Evolutionary conservation across 2,113 vertebrate species (phyloP).

Genomic region (Ifrita kowaldi): DNA sequence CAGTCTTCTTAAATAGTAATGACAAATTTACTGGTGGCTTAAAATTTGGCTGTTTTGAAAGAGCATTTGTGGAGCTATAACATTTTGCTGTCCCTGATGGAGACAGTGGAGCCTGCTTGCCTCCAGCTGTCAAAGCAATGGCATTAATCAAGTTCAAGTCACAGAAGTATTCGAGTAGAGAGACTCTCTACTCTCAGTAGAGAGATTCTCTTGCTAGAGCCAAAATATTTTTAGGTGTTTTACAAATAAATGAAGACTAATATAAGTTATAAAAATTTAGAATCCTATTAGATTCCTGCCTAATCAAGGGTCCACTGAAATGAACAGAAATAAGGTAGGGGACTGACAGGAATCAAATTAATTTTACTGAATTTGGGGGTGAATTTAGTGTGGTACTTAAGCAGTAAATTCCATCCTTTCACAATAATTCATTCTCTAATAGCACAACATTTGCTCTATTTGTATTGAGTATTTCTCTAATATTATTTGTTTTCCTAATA

Average conservation of each 20-base stretch:
- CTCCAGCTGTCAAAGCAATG: neutral
- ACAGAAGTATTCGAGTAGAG: rapidly evolving
- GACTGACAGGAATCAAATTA: neutral
- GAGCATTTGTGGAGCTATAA: neutral
- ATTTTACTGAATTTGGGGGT: neutral
- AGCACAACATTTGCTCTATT: neutral
- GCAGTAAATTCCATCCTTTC: neutral
- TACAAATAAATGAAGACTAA: neutral
- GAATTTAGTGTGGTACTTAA: neutral
- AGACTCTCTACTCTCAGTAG: neutral
- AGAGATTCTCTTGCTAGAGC: neutral
- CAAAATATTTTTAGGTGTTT: neutral
- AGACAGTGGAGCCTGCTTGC: neutral
- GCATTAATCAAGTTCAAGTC: neutral
- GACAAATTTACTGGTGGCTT: neutral
- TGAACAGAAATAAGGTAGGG: neutral
- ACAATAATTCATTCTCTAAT: neutral
- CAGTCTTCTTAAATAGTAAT: neutral
- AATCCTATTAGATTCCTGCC: neutral
- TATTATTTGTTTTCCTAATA: neutral
- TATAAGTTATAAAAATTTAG: neutral
- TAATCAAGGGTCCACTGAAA: neutral
- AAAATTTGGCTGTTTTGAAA: neutral
- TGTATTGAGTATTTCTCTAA: neutral
- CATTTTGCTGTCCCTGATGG: neutral